A percentile compares a stretch with the other conserved stretches of the same genome.
These are phyloP conservation scores for Caenorhabditis auriculariae DNA, from an alignment of 2,888 invertebrate genomes.

Conservation along the genomic window DNA sequence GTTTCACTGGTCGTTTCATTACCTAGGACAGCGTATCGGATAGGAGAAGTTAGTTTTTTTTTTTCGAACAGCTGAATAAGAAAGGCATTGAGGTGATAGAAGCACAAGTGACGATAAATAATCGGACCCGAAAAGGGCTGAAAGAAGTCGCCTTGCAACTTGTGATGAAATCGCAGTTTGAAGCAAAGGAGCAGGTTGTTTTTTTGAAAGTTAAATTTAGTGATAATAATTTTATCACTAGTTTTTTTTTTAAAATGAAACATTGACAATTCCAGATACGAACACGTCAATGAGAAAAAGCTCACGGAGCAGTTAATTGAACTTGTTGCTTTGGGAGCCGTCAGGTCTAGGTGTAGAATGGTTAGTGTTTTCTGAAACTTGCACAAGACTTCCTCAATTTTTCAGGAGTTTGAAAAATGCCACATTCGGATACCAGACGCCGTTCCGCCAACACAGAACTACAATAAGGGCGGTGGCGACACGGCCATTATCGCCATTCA, in stretches of 20 bases:
- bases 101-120: conserved; percentile 47
- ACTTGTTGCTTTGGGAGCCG: conserved; percentile 46
- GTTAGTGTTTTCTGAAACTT: conserved; percentile 15
- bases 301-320: conserved; percentile 55
- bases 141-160: conserved; percentile 54
- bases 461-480: conserved; percentile 35
- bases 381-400: neutral
- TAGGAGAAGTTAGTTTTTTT: conserved; percentile 50
- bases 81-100: conserved; percentile 42
- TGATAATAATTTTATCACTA: neutral
- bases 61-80: neutral
- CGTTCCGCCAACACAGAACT: conserved; percentile 51
- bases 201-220: neutral
- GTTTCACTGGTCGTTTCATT: conserved; percentile 53
- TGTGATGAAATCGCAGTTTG: conserved; percentile 57
- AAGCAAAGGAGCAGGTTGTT: conserved; percentile 19
- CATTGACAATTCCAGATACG: conserved; percentile 39
- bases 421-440: conserved; percentile 50
- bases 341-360: conserved; percentile 46
- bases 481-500: conserved; percentile 53
- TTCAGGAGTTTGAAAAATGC: conserved; percentile 47
- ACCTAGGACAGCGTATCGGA: conserved; percentile 51
- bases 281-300: conserved; percentile 61
- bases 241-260: neutral
- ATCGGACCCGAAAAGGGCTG: conserved; percentile 53